Evolutionary conservation across 1,140 invertebrate genomes (phyloP).

Genomic region (Cheumatopsyche charites): DNA sequence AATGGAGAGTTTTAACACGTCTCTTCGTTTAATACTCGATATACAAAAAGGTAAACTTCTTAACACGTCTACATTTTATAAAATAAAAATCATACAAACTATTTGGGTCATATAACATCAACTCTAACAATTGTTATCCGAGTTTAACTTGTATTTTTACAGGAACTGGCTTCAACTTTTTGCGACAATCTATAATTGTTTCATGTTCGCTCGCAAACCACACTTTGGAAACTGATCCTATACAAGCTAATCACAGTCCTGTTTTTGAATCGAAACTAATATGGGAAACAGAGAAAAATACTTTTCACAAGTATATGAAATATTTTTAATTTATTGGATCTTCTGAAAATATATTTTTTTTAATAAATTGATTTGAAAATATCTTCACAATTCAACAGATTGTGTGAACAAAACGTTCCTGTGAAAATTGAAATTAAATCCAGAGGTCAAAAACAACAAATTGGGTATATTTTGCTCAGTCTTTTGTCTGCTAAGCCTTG

Average conservation of each 20-base stretch:
- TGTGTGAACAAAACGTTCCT: conserved; percentile 43
- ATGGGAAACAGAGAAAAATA: conserved; percentile 49
- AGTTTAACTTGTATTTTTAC: conserved; percentile 11
- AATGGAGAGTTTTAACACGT: not conserved
- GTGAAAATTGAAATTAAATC: conserved; percentile 41
- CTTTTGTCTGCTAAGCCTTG: conserved; percentile 32
- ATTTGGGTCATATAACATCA: not conserved
- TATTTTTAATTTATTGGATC: not conserved
- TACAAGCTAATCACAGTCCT: conserved; percentile 28
- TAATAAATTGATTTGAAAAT: not conserved
- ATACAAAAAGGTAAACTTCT: not conserved
- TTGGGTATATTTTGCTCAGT: conserved; percentile 44
- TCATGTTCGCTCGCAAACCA: conserved; percentile 41
- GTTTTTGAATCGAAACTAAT: conserved; percentile 46
- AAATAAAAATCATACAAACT: not conserved
- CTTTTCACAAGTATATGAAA: conserved; percentile 45
- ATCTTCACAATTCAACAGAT: conserved; percentile 37
- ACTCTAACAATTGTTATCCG: not conserved
- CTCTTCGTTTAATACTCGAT: conserved; percentile 6
- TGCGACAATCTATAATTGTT: conserved; percentile 33
- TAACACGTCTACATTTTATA: not conserved
- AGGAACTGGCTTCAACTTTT: conserved; percentile 45
- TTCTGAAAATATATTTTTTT: not conserved
- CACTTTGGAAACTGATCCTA: conserved; percentile 45
- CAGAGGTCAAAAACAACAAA: conserved; percentile 31